Percentiles rank a stretch among this genome's conserved stretches.
These are phyloP conservation scores for Diaperis boleti DNA, from an alignment of 2,888 invertebrate genomes.

Conservation along the genomic window DNA sequence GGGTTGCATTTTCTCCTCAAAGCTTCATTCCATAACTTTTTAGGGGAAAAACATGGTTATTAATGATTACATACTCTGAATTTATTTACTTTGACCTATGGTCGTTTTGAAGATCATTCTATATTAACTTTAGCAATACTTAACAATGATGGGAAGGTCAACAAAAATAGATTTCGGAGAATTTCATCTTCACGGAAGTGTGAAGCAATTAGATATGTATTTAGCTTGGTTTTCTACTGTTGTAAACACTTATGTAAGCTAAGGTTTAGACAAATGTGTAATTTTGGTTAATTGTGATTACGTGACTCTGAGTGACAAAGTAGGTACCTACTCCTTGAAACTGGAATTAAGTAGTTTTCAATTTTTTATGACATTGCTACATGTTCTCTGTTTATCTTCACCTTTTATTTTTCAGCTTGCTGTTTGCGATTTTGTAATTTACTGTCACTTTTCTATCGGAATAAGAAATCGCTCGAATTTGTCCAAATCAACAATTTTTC, in stretches of 20 bases:
- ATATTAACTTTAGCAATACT: not conserved
- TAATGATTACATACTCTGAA: too few relatives aligned
- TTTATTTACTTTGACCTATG: too few relatives aligned
- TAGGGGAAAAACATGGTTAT: too few relatives aligned
- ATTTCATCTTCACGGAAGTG: constrained; percentile 1
- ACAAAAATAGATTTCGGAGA: constrained; percentile 1
- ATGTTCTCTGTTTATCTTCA: too few relatives aligned
- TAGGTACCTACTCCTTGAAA: too few relatives aligned
- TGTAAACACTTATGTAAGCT: not conserved
- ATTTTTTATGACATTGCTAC: too few relatives aligned
- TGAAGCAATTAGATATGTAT: not conserved
- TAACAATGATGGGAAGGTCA: too few relatives aligned
- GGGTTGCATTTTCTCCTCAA: too few relatives aligned
- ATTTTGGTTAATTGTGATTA: not conserved
- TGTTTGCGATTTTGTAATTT: not conserved
- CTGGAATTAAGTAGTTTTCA: too few relatives aligned
- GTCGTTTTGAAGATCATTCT: too few relatives aligned
- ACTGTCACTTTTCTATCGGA: not conserved
- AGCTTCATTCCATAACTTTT: too few relatives aligned
- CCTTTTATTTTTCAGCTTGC: not conserved
- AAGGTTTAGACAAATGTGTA: too few relatives aligned
- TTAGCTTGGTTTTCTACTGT: not conserved
- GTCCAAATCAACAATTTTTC: constrained; percentile 24
- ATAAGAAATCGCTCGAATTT: not conserved
- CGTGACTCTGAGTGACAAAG: not conserved